Percentiles rank a stretch among this genome's conserved stretches.
Evolutionary conservation across 2,797 vertebrate genomes (phyloP).

Genomic region (Sebastes steindachneri): DNA sequence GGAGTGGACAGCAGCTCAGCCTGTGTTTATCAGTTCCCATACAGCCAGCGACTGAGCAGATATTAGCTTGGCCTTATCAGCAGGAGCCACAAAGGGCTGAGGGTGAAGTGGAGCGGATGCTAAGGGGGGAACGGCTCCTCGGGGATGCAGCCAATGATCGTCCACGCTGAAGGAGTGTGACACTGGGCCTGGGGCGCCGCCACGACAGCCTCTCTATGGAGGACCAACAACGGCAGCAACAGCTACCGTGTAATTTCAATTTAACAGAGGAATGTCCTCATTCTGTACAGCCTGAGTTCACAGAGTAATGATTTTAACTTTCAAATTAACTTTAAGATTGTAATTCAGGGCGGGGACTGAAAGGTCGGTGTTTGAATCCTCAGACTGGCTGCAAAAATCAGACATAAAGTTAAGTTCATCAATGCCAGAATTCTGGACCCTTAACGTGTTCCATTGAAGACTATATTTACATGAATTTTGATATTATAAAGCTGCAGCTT

Average conservation of each 20-base stretch:
- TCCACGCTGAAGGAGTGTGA: conserved; percentile 31
- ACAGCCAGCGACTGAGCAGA: conserved; percentile 27
- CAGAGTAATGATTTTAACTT: conserved; percentile 2
- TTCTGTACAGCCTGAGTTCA: conserved; percentile 5
- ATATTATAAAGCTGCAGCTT: neutral
- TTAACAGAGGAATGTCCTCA: neutral
- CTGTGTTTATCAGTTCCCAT: conserved; percentile 39
- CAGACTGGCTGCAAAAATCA: neutral
- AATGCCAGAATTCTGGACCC: neutral
- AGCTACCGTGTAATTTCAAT: conserved; percentile 13
- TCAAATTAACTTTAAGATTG: neutral
- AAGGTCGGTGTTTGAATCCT: conserved; percentile 2
- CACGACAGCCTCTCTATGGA: conserved; percentile 9
- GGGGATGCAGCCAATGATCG: conserved; percentile 31
- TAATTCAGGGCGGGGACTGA: neutral
- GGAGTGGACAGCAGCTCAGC: conserved; percentile 42
- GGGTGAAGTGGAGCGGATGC: conserved; percentile 32
- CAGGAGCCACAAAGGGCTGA: conserved; percentile 51
- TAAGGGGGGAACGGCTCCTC: conserved; percentile 1
- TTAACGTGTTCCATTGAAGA: no score
- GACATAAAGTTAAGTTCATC: neutral
- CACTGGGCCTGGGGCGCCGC: conserved; percentile 16
- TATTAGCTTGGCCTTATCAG: conserved; percentile 56
- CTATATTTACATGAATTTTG: neutral
- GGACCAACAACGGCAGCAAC: neutral